Base-by-base conservation (phyloP, 1,140 invertebrate species). In the Aphaenogaster ashmeadi region DNA sequence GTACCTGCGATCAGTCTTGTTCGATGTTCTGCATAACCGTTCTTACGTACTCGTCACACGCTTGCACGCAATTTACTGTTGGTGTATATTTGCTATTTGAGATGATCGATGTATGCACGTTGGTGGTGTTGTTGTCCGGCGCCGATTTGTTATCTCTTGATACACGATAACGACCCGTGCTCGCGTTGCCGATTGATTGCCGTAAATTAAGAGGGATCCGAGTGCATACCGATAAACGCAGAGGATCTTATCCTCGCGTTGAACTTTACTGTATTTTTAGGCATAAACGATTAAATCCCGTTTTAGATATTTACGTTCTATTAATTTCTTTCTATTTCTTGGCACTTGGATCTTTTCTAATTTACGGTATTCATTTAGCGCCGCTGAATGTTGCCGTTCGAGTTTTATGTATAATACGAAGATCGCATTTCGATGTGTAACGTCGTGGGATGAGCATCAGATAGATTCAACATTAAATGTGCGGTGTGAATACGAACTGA, bases 101-200 rank as follows among this genome's bases (percentile, higher is more conserved):
- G 69, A 84, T 84, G 69, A 84, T 84, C 80, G 54, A 84, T 84
- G 80, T 83, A 60, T 84, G 80, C 80, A 84, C 80, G 80, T 84
- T 84, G 80, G 38, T 84, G 80, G 80, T 84, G 80, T 84, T 67
- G 33, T 84, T 74, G 80, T 75, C 80, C 62, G 67, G 15, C 67
- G 56, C n/a, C 54, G 41, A 54, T 50, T 60, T 74, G 67, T 21
- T 74, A 74, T 13, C 11, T 47, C 41, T 69, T 27, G 9, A 71
- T 83, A 60, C 13, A 15, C 27, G 67, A 69, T 56, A 41, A 80
- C 6, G 50, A 47, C 15, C 2, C 38, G 44, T 66, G 27, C 41
- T 21, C 54, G 41, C 41, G 54, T 56, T 15, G 56, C 27, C 36
- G n/a, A 60, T 62, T 84, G 13, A 41, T 62, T 18, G 54, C 33